A percentile compares a stretch with the other conserved stretches of the same genome.
Conservation (phyloP, 1,140 invertebrate genomes). For the Trichonephila clavata region DNA sequence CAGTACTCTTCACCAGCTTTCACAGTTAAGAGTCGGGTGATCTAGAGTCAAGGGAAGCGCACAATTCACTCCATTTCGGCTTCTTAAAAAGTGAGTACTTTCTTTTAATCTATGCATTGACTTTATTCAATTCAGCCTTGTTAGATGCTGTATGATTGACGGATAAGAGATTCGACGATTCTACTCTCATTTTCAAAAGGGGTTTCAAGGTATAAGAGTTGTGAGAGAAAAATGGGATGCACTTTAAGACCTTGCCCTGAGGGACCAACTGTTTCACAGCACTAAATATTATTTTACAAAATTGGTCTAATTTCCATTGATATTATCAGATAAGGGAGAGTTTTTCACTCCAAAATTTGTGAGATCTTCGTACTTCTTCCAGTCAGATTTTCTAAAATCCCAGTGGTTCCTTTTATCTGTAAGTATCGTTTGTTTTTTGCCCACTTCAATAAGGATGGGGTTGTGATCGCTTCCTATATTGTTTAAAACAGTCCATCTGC, state of each 20-base stretch:
- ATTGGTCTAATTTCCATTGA: background rate
- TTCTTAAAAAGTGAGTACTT: constrained; percentile 20
- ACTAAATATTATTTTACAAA: constrained; percentile 17
- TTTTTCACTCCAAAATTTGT: background rate
- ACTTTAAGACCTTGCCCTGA: no score
- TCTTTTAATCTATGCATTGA: no score
- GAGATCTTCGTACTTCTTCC: constrained; percentile 19
- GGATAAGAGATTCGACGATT: no score
- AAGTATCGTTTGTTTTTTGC: background rate
- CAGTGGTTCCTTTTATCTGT: background rate
- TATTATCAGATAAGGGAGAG: background rate
- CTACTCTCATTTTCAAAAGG: constrained; percentile 3
- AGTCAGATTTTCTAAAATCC: constrained; percentile 31
- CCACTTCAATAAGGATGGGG: constrained; percentile 24
- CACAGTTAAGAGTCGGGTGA: constrained; percentile 25
- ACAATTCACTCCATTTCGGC: constrained; percentile 29
- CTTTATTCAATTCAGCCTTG: no score
- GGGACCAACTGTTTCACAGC: no score
- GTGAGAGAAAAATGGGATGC: constrained; percentile 2
- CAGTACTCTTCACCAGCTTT: constrained; percentile 5
- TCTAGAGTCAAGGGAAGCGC: constrained; percentile 26
- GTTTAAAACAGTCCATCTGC: no score
- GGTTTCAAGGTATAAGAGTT: constrained; percentile 5
- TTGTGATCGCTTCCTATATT: background rate
- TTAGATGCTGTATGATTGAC: no score